These are phyloP conservation scores for Oncopeltus fasciatus DNA, from an alignment of 1,140 invertebrate species.

Conservation along the genomic window DNA sequence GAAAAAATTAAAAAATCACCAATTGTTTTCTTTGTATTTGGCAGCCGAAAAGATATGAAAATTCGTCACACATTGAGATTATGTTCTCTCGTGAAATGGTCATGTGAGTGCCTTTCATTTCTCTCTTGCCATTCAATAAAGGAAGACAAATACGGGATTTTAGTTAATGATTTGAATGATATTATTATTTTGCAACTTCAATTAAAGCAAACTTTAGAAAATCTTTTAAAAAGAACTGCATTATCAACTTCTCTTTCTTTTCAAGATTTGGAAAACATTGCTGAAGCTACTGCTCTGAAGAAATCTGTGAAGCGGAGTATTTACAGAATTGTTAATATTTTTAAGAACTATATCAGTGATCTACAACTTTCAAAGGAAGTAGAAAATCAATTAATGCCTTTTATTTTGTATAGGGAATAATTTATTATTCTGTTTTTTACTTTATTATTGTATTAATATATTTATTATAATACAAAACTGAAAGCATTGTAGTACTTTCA, in stretches of 20 bases:
- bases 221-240: slow-evolving; percentile 48
- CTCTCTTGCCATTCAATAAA: slow-evolving; percentile 47
- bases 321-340: slow-evolving; percentile 54
- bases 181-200: slow-evolving; percentile 49
- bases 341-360: slow-evolving; percentile 50
- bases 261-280: slow-evolving; percentile 41
- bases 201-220: slow-evolving; percentile 53
- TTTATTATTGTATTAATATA: too few relatives aligned
- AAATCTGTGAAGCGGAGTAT: slow-evolving; percentile 48
- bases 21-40: slow-evolving; percentile 16
- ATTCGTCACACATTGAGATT: slow-evolving; percentile 7
- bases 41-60: slow-evolving; percentile 7
- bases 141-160: slow-evolving; percentile 65
- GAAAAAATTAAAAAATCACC: neutral
- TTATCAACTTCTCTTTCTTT: slow-evolving; percentile 30
- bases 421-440: too few relatives aligned
- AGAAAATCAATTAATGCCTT: slow-evolving; percentile 18
- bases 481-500: too few relatives aligned
- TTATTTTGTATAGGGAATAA: neutral
- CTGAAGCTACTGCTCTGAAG: slow-evolving; percentile 38
- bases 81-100: slow-evolving; percentile 32
- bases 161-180: slow-evolving; percentile 54
- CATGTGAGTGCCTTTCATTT: slow-evolving; percentile 49
- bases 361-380: slow-evolving; percentile 34
- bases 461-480: too few relatives aligned